These are phyloP conservation scores for Lytechinus variegatus DNA, from an alignment of 35 echinoderm and acorn worm species.

Conservation along the genomic window DNA sequence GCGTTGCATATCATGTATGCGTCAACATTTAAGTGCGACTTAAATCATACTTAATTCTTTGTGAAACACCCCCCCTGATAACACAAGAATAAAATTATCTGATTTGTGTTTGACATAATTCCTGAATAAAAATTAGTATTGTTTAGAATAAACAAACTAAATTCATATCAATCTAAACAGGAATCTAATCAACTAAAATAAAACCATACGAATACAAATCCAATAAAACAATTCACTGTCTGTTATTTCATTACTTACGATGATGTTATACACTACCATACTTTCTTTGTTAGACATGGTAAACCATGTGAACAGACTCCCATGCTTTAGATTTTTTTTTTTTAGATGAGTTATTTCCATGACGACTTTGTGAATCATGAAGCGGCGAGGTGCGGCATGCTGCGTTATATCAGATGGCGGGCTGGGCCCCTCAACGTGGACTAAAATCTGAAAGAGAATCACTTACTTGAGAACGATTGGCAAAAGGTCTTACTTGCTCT, in stretches of 20 bases:
- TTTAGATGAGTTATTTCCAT: conserved; percentile 45
- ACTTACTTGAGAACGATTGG: conserved; percentile 63
- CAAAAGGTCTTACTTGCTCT: conserved; percentile 79
- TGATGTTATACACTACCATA: conserved; percentile 17
- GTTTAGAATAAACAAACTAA: background rate
- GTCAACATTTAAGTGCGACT: no score
- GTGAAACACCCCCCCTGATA: no score
- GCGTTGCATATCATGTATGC: no score
- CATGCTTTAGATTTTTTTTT: conserved; percentile 23
- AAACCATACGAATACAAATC: background rate
- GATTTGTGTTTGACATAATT: no score
- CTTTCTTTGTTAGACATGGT: conserved; percentile 17
- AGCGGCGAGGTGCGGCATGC: background rate
- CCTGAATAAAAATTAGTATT: background rate
- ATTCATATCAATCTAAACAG: background rate
- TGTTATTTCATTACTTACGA: conserved; percentile 26
- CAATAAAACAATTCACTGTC: background rate
- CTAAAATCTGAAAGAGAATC: conserved; percentile 48
- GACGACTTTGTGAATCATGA: conserved; percentile 26
- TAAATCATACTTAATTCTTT: no score
- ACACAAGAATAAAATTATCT: no score
- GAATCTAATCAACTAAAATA: background rate
- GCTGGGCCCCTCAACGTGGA: background rate
- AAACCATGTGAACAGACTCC: background rate
- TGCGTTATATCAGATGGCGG: background rate